These are phyloP conservation scores for Pentalonia nigronervosa DNA, from an alignment of 1,140 invertebrate genomes.

Conservation along the genomic window DNA sequence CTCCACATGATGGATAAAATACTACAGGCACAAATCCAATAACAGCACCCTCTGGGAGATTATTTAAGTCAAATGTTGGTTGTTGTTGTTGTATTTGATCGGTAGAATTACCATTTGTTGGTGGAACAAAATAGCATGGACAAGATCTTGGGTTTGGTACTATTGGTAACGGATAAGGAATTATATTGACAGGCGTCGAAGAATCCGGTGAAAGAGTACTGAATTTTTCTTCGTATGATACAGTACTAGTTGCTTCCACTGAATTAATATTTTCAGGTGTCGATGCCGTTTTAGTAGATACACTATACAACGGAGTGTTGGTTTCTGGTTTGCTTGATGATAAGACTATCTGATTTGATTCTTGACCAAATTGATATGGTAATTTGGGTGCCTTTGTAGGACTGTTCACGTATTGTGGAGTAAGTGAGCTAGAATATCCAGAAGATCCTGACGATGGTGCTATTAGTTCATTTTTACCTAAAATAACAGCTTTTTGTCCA, in stretches of 20 bases:
- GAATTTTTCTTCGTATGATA: neutral
- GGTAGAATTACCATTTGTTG: conserved; percentile 62
- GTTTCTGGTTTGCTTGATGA: conserved; percentile 35
- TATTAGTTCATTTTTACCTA: neutral
- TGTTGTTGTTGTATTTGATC: conserved; percentile 32
- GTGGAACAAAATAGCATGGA: conserved; percentile 68
- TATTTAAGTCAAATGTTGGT: conserved; percentile 19
- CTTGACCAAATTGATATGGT: neutral
- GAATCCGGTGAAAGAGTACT: conserved; percentile 6
- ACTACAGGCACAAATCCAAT: conserved; percentile 70
- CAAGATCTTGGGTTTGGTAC: conserved; percentile 66
- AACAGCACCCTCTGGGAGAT: conserved; percentile 65
- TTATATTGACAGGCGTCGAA: conserved; percentile 66
- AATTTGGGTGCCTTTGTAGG: neutral
- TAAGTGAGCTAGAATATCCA: conserved; percentile 17
- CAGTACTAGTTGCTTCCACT: neutral
- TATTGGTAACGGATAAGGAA: conserved; percentile 67
- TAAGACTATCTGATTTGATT: conserved; percentile 9
- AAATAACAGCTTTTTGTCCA: conserved; percentile 6
- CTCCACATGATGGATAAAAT: conserved; percentile 69
- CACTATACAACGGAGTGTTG: neutral
- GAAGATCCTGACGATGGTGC: neutral
- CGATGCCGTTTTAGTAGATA: neutral
- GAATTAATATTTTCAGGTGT: neutral
- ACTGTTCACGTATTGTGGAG: conserved; percentile 17